Evolutionary conservation across 2,113 vertebrate species (phyloP), one percentile per base, ranked within the genome.

Genomic region (Monopterus albus): DNA sequence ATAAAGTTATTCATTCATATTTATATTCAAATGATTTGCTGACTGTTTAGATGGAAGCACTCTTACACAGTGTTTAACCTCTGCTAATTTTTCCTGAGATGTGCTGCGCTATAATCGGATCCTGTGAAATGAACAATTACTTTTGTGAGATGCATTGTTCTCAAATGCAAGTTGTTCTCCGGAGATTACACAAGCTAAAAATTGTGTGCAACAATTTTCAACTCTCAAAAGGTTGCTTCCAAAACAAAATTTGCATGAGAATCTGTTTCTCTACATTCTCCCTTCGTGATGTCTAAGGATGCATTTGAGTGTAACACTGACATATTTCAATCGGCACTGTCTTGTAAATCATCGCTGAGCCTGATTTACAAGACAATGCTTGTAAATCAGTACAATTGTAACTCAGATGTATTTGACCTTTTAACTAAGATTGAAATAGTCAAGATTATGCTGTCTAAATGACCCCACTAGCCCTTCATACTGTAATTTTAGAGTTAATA

Each of bases 21-120:
- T n/a, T n/a, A n/a, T n/a, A n/a, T n/a, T n/a, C n/a, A n/a, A n/a
- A n/a, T n/a, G n/a, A n/a, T n/a, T n/a, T n/a, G n/a, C n/a, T 46
- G 23, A 20, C 25, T 28, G 26, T 60, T 72, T 13, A 28, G 11
- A 75, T 75, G 61, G 71, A 79, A 43, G 71, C 35, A 49, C 38
- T 60, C 4, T 18, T 18, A 7, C 25, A 31, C 20, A 51, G 21
- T 12, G 1, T 29, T 49, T 42, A 36, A 42, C 45, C 15, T 68
- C 39, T 42, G 21, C 25, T 53, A 9, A 39, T 38, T 31, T n/a
- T 15, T 25, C 9, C 21, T 40, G 6, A 40, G 20, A 42, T 46
- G 50, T 39, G 15, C 58, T 59, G 5, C 38, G 63, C 20, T 33
- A 29, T 36, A 8, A 31, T 17, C 6, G 55, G 21, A 71, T 57